phyloP scores from a whole-genome alignment of 2,113 vertebrate species.

The Coracopsis vasa region DNA sequence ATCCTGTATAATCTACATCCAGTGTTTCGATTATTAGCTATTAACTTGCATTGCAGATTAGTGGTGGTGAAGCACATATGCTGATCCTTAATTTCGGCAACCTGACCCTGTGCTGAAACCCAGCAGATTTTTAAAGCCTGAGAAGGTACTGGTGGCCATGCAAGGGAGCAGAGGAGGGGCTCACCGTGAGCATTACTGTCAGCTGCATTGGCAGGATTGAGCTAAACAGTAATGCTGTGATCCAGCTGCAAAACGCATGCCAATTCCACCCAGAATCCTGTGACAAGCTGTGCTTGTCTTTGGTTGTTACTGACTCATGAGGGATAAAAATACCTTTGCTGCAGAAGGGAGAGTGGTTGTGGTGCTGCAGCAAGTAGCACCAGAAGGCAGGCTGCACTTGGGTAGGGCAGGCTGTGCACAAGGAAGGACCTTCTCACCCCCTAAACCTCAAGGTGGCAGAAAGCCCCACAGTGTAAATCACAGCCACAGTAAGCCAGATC shows the following conservation, averaged over 20 bases:
- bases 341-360: not conserved
- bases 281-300: constrained; percentile 19
- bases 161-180: not conserved
- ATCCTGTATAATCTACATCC: not conserved
- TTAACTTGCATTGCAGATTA: not conserved
- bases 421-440: not conserved
- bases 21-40: not conserved
- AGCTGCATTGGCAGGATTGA: not conserved
- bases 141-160: not conserved
- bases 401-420: not conserved
- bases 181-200: fast-evolving
- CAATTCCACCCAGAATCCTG: constrained; percentile 9
- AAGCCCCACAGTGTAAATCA: fast-evolving
- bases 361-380: not conserved
- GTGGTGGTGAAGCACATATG: not conserved
- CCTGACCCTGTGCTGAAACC: not conserved
- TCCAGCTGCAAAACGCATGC: constrained; percentile 17
- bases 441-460: fast-evolving
- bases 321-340: constrained; percentile 58
- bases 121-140: not conserved
- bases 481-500: not conserved
- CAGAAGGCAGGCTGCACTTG: not conserved
- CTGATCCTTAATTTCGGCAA: not conserved
- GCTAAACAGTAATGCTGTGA: not conserved
- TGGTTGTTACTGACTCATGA: constrained; percentile 46